These are phyloP conservation scores for Thomomys bottae DNA, from an alignment of 2,113 vertebrate species.

Conservation along the genomic window DNA sequence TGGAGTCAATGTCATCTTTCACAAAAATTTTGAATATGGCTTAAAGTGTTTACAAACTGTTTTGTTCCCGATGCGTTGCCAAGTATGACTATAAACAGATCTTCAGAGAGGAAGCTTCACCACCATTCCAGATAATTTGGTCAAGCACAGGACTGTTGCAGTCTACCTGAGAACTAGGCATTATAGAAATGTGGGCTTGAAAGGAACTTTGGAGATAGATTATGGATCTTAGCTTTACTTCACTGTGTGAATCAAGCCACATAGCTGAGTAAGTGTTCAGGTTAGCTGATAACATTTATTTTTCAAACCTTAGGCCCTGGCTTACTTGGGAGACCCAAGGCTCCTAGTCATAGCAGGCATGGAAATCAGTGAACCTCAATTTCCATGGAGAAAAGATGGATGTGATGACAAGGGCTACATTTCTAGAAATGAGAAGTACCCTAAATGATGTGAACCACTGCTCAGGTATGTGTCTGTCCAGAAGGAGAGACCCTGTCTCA, in stretches of 20 bases:
- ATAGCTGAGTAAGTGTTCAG: conserved; percentile 2
- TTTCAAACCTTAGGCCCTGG: no score
- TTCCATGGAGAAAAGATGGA: no score
- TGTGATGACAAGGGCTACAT: no score
- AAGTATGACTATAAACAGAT: conserved; percentile 9
- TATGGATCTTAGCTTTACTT: not conserved
- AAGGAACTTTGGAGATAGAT: not conserved
- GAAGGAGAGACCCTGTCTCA: no score
- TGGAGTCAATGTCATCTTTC: not conserved
- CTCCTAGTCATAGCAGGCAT: no score
- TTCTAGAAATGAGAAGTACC: no score
- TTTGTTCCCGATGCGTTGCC: not conserved
- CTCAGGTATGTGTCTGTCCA: no score
- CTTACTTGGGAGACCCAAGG: no score
- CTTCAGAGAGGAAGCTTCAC: not conserved
- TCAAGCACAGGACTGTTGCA: conserved; percentile 18
- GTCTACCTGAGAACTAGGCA: not conserved
- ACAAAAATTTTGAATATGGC: conserved; percentile 9
- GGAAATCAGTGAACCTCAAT: no score
- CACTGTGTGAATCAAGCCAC: not conserved
- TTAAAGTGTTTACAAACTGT: conserved; percentile 4
- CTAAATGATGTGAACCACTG: no score
- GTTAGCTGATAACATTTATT: conserved; percentile 21
- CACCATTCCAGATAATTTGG: not conserved
- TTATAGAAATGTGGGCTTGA: not conserved